Evolutionary conservation across 2,113 vertebrate genomes (phyloP).

Genomic region (Pachyramphus minor): DNA sequence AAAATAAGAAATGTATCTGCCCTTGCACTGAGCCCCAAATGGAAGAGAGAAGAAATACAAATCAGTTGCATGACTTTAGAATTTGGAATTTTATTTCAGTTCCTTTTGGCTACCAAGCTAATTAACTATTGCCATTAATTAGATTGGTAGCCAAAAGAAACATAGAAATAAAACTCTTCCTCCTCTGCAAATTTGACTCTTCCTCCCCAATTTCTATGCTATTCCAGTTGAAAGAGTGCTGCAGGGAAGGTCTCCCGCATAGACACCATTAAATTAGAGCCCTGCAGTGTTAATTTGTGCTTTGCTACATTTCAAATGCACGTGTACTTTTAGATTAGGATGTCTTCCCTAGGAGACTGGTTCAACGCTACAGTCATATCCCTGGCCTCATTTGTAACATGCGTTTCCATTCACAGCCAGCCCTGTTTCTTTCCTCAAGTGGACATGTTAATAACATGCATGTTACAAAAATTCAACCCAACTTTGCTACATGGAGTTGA

Average conservation of each 20-base stretch:
- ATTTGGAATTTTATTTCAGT: slow-evolving; percentile 7
- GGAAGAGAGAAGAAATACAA: neutral
- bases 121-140: slow-evolving; percentile 52
- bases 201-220: neutral
- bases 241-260: slow-evolving; percentile 7
- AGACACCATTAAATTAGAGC: slow-evolving; percentile 32
- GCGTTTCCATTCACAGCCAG: neutral
- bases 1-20: neutral
- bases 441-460: neutral
- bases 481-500: neutral
- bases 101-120: slow-evolving; percentile 39
- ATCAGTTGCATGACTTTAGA: neutral
- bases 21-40: neutral
- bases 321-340: neutral
- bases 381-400: neutral
- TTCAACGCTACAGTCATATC: neutral
- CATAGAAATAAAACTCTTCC: neutral
- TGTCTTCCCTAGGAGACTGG: slow-evolving; percentile 11
- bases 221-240: neutral
- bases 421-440: neutral
- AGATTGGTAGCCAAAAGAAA: slow-evolving; percentile 51
- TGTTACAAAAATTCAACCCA: neutral
- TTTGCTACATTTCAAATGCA: slow-evolving; percentile 1
- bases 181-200: neutral
- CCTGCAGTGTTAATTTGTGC: slow-evolving; percentile 9